Percentiles rank a stretch among this genome's conserved stretches.
phyloP scores from a whole-genome alignment of 2,113 vertebrate species.

The Heloderma charlesbogerti region DNA sequence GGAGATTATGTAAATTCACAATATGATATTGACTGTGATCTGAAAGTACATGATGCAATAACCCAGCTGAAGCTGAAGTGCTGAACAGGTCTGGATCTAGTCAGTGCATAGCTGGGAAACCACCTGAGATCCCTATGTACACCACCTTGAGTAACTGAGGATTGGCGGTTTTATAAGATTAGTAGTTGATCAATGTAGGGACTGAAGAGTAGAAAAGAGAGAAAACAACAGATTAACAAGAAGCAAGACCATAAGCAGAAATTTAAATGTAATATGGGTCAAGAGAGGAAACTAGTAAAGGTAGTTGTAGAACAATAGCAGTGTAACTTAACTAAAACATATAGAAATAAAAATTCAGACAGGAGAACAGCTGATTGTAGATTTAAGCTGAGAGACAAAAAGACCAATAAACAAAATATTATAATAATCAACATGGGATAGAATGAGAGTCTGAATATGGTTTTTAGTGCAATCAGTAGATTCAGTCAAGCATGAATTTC shows the following conservation, averaged over 20 bases:
- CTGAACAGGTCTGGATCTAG: not conserved
- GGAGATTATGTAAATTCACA: conserved; percentile 39
- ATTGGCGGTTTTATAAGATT: not conserved
- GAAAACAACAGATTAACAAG: no score
- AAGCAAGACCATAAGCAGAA: no score
- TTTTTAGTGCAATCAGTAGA: not conserved
- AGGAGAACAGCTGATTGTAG: no score
- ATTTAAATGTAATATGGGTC: no score
- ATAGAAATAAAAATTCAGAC: no score
- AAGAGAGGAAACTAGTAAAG: no score
- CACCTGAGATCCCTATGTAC: not conserved
- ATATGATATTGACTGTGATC: not conserved
- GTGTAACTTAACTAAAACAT: not conserved
- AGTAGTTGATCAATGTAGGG: not conserved
- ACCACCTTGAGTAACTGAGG: not conserved
- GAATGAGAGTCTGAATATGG: not conserved
- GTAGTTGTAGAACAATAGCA: not conserved
- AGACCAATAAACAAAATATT: not conserved
- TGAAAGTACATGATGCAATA: not conserved
- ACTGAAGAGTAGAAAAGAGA: no score
- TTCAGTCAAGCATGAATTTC: not conserved
- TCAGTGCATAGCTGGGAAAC: not conserved
- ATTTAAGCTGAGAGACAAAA: not conserved
- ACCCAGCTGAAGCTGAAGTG: not conserved
- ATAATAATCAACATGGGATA: not conserved